These are phyloP conservation scores for Natator depressus DNA, from an alignment of 2,113 vertebrate species.

Conservation along the genomic window DNA sequence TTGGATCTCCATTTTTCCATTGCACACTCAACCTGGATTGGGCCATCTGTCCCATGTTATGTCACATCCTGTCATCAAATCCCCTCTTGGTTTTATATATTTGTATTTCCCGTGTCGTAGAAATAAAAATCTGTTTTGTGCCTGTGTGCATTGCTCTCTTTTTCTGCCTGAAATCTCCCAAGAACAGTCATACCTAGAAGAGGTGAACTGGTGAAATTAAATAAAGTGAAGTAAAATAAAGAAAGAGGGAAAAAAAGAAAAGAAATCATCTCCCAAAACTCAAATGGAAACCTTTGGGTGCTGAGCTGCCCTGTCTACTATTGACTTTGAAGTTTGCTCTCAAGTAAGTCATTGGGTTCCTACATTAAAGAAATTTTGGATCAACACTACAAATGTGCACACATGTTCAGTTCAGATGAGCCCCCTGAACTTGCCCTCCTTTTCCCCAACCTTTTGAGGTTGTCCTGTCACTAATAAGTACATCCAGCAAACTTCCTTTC, in stretches of 20 bases:
- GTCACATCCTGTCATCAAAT: neutral
- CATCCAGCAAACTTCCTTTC: constrained; percentile 27
- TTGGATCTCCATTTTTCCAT: neutral
- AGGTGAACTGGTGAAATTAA: neutral
- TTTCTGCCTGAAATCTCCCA: neutral
- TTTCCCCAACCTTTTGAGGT: neutral
- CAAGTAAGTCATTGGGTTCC: neutral
- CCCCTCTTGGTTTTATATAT: neutral
- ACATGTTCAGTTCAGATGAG: constrained; percentile 48
- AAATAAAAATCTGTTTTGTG: neutral
- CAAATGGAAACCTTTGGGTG: neutral
- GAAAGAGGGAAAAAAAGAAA: too few relatives aligned
- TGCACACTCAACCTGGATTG: neutral
- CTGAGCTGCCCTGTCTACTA: neutral
- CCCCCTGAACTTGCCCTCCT: neutral
- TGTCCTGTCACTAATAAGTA: neutral
- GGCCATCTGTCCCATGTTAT: neutral
- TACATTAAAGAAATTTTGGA: neutral
- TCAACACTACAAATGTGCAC: constrained; percentile 29
- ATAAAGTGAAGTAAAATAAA: neutral
- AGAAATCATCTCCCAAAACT: neutral
- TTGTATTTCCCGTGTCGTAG: accelerated
- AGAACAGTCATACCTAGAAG: neutral
- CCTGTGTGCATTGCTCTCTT: neutral
- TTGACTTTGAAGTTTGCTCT: constrained; percentile 1